Evolutionary conservation across 2,888 invertebrate genomes (phyloP).

Genomic region (Monochamus alternatus): DNA sequence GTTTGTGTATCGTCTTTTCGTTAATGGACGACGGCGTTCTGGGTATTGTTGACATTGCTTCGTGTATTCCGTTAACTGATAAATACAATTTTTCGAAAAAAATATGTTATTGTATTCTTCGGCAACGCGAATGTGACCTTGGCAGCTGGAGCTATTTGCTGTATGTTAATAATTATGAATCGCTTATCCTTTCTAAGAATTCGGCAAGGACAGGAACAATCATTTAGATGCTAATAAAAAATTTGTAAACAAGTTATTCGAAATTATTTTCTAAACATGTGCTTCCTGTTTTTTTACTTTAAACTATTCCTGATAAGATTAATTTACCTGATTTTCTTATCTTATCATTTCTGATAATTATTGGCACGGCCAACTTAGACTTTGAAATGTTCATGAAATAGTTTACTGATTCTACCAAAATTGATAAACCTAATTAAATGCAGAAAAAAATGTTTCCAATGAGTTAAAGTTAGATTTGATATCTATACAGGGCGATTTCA

Average conservation of each 20-base stretch:
- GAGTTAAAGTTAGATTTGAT: too few species aligned
- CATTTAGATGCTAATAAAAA: conserved; percentile 1
- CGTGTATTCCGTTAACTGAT: background rate
- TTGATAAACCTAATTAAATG: too few species aligned
- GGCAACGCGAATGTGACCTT: background rate
- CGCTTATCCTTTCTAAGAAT: background rate
- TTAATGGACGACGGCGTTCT: background rate
- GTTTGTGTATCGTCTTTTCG: conserved; percentile 8
- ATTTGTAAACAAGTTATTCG: background rate
- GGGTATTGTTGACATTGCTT: conserved; percentile 2
- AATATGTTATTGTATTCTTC: background rate
- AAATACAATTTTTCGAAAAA: background rate
- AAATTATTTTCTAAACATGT: background rate
- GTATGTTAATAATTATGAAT: background rate
- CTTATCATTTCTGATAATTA: too few species aligned
- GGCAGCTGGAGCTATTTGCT: background rate
- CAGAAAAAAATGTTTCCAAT: too few species aligned
- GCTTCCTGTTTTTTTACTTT: conserved; percentile 2
- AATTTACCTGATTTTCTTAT: too few species aligned
- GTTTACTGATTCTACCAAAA: too few species aligned
- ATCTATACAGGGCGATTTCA: too few species aligned
- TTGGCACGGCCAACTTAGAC: too few species aligned
- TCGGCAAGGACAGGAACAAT: background rate
- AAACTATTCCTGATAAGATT: background rate
- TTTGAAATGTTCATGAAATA: too few species aligned